Evolutionary conservation across 1,140 invertebrate species (phyloP), one percentile per base, ranked within the genome.

Genomic region (Musca domestica): DNA sequence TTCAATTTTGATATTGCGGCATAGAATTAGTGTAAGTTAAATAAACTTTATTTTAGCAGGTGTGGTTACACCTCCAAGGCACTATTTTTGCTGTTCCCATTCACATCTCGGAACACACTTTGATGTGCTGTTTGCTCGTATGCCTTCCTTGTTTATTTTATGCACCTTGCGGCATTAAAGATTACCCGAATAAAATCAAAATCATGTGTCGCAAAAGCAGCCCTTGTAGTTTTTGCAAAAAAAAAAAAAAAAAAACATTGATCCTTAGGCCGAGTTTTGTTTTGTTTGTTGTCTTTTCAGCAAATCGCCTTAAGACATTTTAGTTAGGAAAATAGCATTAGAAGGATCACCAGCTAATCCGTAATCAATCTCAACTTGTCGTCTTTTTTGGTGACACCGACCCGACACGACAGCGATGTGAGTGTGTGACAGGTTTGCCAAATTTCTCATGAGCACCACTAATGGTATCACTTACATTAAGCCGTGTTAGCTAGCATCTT

Each of bases 291-390:
- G 10, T 30, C 27, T 58, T 41, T 61, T 12, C 12, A 20, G 20
- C n/a, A 56, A 68, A 68, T 68, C 67, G 56, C 67, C 58, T 68
- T 68, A 68, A 64, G 49, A 63, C 49, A 68, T 68, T 64, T 51
- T 25, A 27, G 27, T 19, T 30, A 30, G 23, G 15, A 68, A 58
- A 68, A 68, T 41, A 64, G 67, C 23, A 7, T 34, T 61, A 61
- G 19, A 61, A 61, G 56, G 56, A 61, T 61, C 27, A 12, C 22
- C 10, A 10, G 12, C n/a, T 41, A 61, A 34, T 19, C 56, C 27
- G 46, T 68, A 68, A 68, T 68, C 67, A 68, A 68, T 68, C 67
- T 68, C 58, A 64, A 68, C 67, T 64, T 68, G 67, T 51, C 56
- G n/a, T 61, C 19, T 41, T 61, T 61, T 41, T 41, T 41, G 34